phyloP scores from a whole-genome alignment of 2,113 vertebrate genomes.

The Corapipo altera region DNA sequence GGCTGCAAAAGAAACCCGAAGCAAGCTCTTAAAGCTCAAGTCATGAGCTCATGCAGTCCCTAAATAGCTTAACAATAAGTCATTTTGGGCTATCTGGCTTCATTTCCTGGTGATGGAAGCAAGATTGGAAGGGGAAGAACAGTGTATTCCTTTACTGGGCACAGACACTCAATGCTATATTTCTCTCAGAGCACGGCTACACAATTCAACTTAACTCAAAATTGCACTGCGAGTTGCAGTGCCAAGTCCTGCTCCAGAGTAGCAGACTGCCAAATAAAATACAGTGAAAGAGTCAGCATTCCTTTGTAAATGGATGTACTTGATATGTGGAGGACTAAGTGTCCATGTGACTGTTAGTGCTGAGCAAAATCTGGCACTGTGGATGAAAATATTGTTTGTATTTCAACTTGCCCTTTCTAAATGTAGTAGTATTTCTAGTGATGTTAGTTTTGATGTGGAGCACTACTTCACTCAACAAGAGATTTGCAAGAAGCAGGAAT shows the following conservation, averaged over 20 bases:
- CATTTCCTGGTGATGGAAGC: constrained; percentile 1
- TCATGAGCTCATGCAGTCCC: background rate
- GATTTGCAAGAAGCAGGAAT: background rate
- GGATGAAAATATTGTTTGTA: background rate
- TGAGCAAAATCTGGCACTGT: background rate
- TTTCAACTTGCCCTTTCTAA: constrained; percentile 30
- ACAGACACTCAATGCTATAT: background rate
- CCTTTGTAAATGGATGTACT: constrained; percentile 22
- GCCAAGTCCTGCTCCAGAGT: constrained; percentile 41
- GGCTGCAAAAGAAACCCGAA: constrained; percentile 26
- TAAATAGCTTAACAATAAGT: constrained; percentile 22
- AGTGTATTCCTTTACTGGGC: background rate
- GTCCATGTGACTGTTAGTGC: background rate
- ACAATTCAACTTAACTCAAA: constrained; percentile 9
- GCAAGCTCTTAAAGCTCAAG: background rate
- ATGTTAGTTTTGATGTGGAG: background rate
- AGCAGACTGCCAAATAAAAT: constrained; percentile 37
- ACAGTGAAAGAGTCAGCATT: constrained; percentile 23
- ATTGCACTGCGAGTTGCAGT: background rate
- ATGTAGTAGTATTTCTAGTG: background rate
- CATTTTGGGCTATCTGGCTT: constrained; percentile 26
- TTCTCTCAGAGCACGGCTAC: background rate
- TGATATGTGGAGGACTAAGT: background rate
- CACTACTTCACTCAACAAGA: background rate
- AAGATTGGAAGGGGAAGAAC: background rate